These are phyloP conservation scores for Heliconius eleuchia DNA, from an alignment of 1,140 invertebrate genomes.

Conservation along the genomic window DNA sequence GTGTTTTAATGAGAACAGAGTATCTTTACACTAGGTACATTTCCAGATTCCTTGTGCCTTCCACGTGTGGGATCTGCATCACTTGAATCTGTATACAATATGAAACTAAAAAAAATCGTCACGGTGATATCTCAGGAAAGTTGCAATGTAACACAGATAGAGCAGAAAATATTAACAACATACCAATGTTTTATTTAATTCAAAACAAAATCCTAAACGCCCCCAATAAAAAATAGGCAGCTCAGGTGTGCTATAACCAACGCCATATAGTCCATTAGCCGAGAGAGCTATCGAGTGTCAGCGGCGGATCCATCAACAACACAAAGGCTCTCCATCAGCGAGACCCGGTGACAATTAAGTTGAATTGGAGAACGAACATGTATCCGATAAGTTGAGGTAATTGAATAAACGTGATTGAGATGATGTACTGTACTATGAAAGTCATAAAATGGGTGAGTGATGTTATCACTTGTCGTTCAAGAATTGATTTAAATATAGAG, in stretches of 20 bases:
- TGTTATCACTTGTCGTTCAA: neutral
- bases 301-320: conserved; percentile 32
- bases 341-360: conserved; percentile 29
- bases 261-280: conserved; percentile 36
- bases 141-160: neutral
- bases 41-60: no score
- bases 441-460: neutral
- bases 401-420: conserved; percentile 5
- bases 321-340: conserved; percentile 36
- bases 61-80: no score
- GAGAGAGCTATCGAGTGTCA: conserved; percentile 33
- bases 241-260: conserved; percentile 33
- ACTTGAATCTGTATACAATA: no score
- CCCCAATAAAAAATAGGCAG: conserved; percentile 15
- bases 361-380: conserved; percentile 15
- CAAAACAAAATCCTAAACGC: neutral
- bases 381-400: neutral
- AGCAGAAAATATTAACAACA: neutral
- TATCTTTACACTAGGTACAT: no score
- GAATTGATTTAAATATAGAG: neutral
- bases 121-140: no score
- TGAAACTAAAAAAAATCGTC: no score
- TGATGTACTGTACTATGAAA: neutral
- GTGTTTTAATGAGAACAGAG: no score
- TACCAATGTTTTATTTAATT: neutral